Base-by-base conservation (phyloP, 2,113 vertebrate genomes). In the Pomatorhinus ruficollis region DNA sequence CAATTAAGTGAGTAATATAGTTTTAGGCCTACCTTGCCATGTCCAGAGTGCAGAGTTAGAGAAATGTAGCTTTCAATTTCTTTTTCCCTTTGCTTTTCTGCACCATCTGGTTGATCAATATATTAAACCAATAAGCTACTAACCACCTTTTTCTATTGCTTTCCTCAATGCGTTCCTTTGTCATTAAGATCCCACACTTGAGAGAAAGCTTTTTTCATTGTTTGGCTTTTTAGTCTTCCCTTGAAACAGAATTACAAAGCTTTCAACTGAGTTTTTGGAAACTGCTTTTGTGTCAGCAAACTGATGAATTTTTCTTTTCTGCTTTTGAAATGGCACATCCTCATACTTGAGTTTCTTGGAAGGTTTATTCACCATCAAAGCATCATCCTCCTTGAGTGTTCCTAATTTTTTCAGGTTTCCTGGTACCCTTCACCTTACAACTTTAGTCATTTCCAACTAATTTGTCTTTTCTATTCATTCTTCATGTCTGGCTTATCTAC, bases 61-160 rank as follows among this genome's bases (percentile, higher is more conserved):
- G 79, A 93, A 91, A 87, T 71, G 42, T 54, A 25, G 64, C 82
- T 97, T 95, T 68, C 64, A 89, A 12, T 76, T 79, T 37, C 23
- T 90, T 93, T 89, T 84, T 68, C 53, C 16, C 31, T 85, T 89
- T 90, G 49, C 42, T 94, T 95, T 97, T 96, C 82, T 89, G 52
- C 69, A 71, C 44, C 25, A 27, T 93, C 60, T 92, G 52, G 15
- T 93, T 93, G 60, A 85, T 89, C 40, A 83, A 92, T 97, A 54
- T 89, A 59, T 86, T 93, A 95, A 16, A 83, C 70, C 25, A 87
- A 31, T 40, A 44, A 71, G 27, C 70, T 81, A 92, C 93, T 93
- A 97, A 76, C 59, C 83, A 59, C 44, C 81, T 83, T 93, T 78
- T 88, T 35, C 78, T 35, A 71, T 23, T 57, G 20, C 11, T 94